Conservation (phyloP, 2,888 invertebrate species). For the Hecatera dysodea region DNA sequence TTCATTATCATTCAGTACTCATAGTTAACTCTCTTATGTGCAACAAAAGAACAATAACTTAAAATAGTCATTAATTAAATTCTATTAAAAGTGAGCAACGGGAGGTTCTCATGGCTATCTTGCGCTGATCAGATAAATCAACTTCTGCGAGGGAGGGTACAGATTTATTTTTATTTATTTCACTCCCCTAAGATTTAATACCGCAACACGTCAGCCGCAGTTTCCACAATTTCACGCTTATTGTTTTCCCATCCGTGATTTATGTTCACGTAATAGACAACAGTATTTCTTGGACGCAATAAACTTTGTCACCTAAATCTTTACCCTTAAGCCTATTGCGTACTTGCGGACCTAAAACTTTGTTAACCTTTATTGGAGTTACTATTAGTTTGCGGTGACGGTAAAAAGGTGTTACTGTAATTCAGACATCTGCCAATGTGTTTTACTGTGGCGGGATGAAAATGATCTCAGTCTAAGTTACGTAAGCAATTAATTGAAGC, state of each 20-base stretch:
- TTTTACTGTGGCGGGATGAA: not conserved
- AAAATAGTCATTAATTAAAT: constrained; percentile 75
- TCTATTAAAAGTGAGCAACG: constrained; percentile 74
- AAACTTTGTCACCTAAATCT: constrained; percentile 91
- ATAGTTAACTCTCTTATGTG: constrained; percentile 66
- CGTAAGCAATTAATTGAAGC: not conserved
- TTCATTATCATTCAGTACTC: constrained; percentile 62
- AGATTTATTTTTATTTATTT: constrained; percentile 91
- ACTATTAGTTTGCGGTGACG: constrained; percentile 33
- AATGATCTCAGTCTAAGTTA: not conserved
- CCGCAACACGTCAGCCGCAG: constrained; percentile 87
- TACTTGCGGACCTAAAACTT: constrained; percentile 67
- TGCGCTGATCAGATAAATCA: constrained; percentile 85
- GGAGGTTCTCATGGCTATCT: constrained; percentile 64
- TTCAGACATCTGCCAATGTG: constrained; percentile 1
- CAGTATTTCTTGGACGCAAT: constrained; percentile 89
- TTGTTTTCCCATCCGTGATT: constrained; percentile 91
- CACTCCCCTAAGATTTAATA: constrained; percentile 90
- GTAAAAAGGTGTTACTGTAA: constrained; percentile 27
- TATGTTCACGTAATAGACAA: constrained; percentile 88
- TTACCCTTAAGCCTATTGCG: constrained; percentile 87
- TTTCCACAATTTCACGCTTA: constrained; percentile 91
- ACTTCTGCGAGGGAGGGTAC: constrained; percentile 83
- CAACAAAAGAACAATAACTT: constrained; percentile 69
- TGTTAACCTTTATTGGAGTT: constrained; percentile 56